A percentile compares a stretch with the other conserved stretches of the same genome.
Conservation (phyloP, 2,888 invertebrate genomes). For the Disparrhopalites patrizii region DNA sequence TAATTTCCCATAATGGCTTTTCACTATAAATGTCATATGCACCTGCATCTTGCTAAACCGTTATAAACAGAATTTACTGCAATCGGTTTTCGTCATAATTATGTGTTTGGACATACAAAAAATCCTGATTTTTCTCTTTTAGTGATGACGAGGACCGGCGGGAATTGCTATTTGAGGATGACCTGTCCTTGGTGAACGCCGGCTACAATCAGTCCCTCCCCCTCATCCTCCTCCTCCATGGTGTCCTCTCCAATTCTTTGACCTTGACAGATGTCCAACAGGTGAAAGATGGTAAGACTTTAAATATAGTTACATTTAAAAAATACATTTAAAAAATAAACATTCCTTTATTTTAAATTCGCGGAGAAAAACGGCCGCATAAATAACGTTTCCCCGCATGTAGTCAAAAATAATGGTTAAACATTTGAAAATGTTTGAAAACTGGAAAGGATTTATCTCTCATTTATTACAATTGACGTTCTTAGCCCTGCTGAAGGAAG, state of each 20-base stretch:
- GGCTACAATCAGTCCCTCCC: background rate
- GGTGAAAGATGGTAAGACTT: conserved; percentile 16
- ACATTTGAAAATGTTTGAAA: background rate
- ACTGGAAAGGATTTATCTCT: too few relatives aligned
- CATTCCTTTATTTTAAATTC: background rate
- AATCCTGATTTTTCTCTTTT: background rate
- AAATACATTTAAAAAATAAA: background rate
- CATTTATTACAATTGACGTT: too few relatives aligned
- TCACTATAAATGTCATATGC: too few relatives aligned
- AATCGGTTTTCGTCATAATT: too few relatives aligned
- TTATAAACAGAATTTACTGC: too few relatives aligned
- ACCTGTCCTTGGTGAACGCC: background rate
- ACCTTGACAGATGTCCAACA: conserved; percentile 4
- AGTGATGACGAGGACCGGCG: background rate
- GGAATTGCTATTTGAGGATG: conserved; percentile 2
- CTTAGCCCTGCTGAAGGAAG: conserved; percentile 5
- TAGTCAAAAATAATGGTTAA: background rate
- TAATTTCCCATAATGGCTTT: background rate
- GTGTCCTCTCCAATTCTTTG: background rate
- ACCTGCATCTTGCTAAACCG: too few relatives aligned
- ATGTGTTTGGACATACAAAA: too few relatives aligned
- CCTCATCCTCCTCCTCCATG: conserved; percentile 12
- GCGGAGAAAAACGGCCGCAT: too few relatives aligned
- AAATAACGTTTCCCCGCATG: too few relatives aligned
- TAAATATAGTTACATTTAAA: background rate